A percentile compares a stretch with the other conserved stretches of the same genome.
phyloP scores from a whole-genome alignment of 2,797 vertebrate genomes.

The Rhyacichthys aspro region DNA sequence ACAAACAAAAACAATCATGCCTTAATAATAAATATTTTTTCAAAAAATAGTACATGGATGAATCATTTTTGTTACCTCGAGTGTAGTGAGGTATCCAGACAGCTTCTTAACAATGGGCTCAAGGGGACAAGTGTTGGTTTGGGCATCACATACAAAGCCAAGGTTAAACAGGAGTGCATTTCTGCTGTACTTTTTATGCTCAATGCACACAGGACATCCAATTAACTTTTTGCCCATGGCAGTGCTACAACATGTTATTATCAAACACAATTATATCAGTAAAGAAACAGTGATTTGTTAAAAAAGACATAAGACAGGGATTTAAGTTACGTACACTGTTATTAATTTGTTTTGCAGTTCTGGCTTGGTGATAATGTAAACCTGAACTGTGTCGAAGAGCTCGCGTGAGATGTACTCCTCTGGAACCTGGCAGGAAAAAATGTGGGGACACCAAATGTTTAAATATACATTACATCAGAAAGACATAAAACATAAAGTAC shows the following conservation, averaged over 20 bases:
- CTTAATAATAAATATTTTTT: background rate
- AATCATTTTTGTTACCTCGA: slow-evolving; percentile 83
- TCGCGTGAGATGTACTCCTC: slow-evolving; percentile 98
- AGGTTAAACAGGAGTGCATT: slow-evolving; percentile 98
- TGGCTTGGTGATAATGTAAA: slow-evolving; percentile 99
- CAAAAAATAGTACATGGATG: background rate
- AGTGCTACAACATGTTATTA: slow-evolving; percentile 78
- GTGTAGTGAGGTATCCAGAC: slow-evolving; percentile 95
- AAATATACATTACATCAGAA: too few relatives aligned
- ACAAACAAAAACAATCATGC: slow-evolving; percentile 13
- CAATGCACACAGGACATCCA: slow-evolving; percentile 96
- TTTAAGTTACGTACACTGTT: slow-evolving; percentile 88
- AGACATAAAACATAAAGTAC: slow-evolving; percentile 7
- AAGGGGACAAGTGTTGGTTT: slow-evolving; percentile 92
- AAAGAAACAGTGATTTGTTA: background rate
- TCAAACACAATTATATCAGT: background rate
- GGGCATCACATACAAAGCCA: slow-evolving; percentile 93
- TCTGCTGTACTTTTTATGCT: slow-evolving; percentile 97
- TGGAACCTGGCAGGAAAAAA: slow-evolving; percentile 85
- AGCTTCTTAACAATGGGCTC: slow-evolving; percentile 98
- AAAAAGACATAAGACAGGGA: background rate
- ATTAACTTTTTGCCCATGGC: slow-evolving; percentile 99
- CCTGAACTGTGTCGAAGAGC: slow-evolving; percentile 97
- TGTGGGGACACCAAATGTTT: background rate
- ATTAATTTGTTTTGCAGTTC: slow-evolving; percentile 98